Base-by-base conservation (phyloP, 1,140 invertebrate genomes). In the Lethrus apterus region DNA sequence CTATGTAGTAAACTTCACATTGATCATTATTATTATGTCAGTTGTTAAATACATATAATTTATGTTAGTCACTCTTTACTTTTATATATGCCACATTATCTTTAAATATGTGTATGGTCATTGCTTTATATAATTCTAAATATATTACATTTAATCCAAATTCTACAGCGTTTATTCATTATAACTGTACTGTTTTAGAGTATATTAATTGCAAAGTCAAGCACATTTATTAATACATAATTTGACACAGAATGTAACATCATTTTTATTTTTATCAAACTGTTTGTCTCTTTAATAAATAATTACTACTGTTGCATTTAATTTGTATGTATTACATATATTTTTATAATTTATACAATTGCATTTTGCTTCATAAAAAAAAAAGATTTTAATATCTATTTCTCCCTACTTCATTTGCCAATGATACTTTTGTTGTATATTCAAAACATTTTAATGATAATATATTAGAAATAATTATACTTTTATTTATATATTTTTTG, bases 71-170 rank as follows among this genome's bases (percentile, higher is more conserved):
- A 3, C 24, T 38, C 24, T 38, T 38, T 23, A 11, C 24, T 38
- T 38, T 15, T 38, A 38, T 11, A 9, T 11, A 21, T 38, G 35
- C 35, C 35, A 38, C 35, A 38, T 38, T 38, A 33, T n/a, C 32
- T 33, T 33, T 33, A 23, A 38, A 38, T 38, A 38, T 38, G 35
- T 38, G 35, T 38, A 38, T 38, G 35, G 24, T 38, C 35, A 21
- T 23, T 34, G 11, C 4, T 38, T 38, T 38, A 21, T 11, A 35
- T 20, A 38, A 21, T 21, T 21, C 20, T 18, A 38, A 38, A 38
- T 26, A 26, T n/a, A n/a, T n/a, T n/a, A n/a, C n/a, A n/a, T n/a
- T n/a, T n/a, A n/a, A n/a, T n/a, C n/a, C n/a, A n/a, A n/a, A n/a
- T n/a, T n/a, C n/a, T n/a, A 26, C 24, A 26, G 24, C 24, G n/a